A percentile compares a stretch with the other conserved stretches of the same genome.
These are phyloP conservation scores for Drosophila bunnanda DNA, from an alignment of 2,888 invertebrate genomes.

Conservation along the genomic window DNA sequence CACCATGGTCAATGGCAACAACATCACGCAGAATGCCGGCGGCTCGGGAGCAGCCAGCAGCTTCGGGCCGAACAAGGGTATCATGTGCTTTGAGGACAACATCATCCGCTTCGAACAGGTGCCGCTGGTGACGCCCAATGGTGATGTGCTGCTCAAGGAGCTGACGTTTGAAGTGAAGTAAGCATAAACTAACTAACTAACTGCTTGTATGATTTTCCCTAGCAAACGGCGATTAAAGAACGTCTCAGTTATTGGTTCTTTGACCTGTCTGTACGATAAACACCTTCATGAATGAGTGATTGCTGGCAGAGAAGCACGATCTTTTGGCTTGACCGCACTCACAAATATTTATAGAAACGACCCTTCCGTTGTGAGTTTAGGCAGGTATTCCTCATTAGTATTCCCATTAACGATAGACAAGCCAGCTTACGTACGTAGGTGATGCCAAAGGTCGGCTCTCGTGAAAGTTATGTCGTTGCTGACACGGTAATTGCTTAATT, in stretches of 20 bases:
- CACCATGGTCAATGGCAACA: slow-evolving; percentile 86
- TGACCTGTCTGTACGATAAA: too few relatives aligned
- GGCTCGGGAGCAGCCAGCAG: slow-evolving; percentile 52
- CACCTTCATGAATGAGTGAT: not conserved
- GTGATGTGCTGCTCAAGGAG: slow-evolving; percentile 95
- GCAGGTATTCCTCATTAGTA: not conserved
- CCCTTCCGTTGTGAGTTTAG: not conserved
- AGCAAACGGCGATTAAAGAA: not conserved
- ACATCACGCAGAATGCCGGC: slow-evolving; percentile 60
- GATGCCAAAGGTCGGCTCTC: not conserved
- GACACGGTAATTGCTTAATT: not conserved
- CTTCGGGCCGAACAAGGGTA: slow-evolving; percentile 90
- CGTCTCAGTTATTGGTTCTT: not conserved
- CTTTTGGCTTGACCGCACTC: not conserved
- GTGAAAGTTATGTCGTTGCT: not conserved
- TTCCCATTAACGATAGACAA: not conserved
- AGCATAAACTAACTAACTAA: not conserved
- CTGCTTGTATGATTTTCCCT: not conserved
- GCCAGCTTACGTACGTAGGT: not conserved
- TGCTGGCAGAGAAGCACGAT: not conserved
- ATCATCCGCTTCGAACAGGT: slow-evolving; percentile 96
- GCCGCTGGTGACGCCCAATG: slow-evolving; percentile 98
- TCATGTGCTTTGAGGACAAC: slow-evolving; percentile 93
- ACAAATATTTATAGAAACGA: not conserved
- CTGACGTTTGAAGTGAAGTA: slow-evolving; percentile 94